phyloP scores from a whole-genome alignment of 1,140 invertebrate species.

The Neuroterus valhalla region DNA sequence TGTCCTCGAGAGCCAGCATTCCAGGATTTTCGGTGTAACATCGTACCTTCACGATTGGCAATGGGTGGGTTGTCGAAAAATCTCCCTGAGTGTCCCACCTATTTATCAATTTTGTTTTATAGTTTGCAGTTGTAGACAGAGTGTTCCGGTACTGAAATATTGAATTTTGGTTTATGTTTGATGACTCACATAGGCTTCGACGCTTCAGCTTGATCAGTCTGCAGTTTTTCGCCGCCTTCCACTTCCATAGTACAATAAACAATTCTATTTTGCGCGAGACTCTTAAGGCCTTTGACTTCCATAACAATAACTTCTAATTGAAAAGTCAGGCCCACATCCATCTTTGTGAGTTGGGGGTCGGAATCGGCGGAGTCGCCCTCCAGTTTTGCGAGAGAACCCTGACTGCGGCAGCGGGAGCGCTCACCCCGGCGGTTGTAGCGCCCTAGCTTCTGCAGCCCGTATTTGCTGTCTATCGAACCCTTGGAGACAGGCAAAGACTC shows the following conservation, averaged over 20 bases:
- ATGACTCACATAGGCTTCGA: constrained; percentile 94
- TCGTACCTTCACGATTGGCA: constrained; percentile 97
- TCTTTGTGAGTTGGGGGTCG: constrained; percentile 93
- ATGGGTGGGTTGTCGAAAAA: constrained; percentile 97
- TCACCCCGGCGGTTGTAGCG: constrained; percentile 89
- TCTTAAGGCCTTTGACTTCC: constrained; percentile 99
- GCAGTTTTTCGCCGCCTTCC: constrained; percentile 97
- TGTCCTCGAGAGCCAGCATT: constrained; percentile 98
- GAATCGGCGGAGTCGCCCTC: constrained; percentile 94
- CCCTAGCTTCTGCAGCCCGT: constrained; percentile 95
- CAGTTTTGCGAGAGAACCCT: constrained; percentile 94
- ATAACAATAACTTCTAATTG: constrained; percentile 97
- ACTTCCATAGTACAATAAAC: constrained; percentile 99
- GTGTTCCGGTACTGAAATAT: background rate
- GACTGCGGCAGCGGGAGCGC: constrained; percentile 76
- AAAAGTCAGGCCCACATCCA: constrained; percentile 97
- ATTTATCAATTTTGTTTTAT: background rate
- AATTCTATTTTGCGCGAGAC: constrained; percentile 95
- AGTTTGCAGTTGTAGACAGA: background rate
- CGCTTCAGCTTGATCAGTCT: constrained; percentile 99
- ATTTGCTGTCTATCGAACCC: constrained; percentile 97
- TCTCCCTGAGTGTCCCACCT: constrained; percentile 99
- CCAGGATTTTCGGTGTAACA: constrained; percentile 98
- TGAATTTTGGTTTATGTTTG: background rate
- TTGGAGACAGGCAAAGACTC: constrained; percentile 99